A percentile compares a stretch with the other conserved stretches of the same genome.
Evolutionary conservation across 2,113 vertebrate genomes (phyloP).

Genomic region (Paedocypris sp.): DNA sequence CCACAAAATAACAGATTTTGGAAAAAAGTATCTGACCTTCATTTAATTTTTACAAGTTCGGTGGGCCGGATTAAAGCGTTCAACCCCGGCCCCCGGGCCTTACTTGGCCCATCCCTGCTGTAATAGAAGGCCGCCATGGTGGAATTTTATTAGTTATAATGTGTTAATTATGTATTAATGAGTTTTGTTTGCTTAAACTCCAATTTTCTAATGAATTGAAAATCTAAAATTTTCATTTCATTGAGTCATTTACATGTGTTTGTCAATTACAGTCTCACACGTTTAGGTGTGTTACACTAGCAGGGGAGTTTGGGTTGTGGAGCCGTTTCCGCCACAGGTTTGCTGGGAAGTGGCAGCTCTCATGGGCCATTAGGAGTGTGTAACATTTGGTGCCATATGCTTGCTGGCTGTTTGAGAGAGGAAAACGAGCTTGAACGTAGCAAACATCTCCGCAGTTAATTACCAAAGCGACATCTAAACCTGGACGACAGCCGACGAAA

Average conservation of each 20-base stretch:
- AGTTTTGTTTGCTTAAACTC: too few relatives aligned
- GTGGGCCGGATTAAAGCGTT: too few relatives aligned
- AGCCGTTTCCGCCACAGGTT: conserved; percentile 34
- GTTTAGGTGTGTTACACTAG: conserved; percentile 34
- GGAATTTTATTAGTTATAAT: too few relatives aligned
- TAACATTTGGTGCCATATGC: conserved; percentile 68
- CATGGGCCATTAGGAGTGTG: conserved; percentile 58
- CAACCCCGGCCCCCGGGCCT: too few relatives aligned
- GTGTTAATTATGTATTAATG: too few relatives aligned
- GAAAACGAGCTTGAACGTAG: conserved; percentile 51
- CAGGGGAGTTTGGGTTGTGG: conserved; percentile 25
- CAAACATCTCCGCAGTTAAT: conserved; percentile 63
- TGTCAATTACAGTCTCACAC: conserved; percentile 16
- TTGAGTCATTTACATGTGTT: neutral
- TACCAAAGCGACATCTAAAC: conserved; percentile 57
- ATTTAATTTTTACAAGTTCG: too few relatives aligned
- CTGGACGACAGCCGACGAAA: conserved; percentile 44
- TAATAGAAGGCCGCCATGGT: too few relatives aligned
- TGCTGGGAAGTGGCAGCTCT: conserved; percentile 47
- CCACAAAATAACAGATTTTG: too few relatives aligned
- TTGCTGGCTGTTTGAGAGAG: conserved; percentile 63
- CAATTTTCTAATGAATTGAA: too few relatives aligned
- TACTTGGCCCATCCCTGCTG: too few relatives aligned
- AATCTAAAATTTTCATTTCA: neutral
- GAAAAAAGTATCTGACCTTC: too few relatives aligned